These are phyloP conservation scores for Helicoverpa zea DNA, from an alignment of 1,140 invertebrate genomes.

Conservation along the genomic window DNA sequence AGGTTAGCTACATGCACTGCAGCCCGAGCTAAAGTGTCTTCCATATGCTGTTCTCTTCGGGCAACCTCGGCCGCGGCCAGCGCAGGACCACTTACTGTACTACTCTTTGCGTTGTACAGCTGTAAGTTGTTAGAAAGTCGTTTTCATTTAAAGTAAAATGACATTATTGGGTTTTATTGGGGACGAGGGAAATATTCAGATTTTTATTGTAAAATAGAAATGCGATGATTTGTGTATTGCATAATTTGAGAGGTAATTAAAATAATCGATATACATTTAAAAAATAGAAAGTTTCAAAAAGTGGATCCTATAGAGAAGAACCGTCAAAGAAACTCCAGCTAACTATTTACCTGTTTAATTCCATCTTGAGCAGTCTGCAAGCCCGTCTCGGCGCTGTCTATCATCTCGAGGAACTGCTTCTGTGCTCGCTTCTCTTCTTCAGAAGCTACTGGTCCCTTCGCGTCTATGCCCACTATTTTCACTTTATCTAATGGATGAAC, in stretches of 20 bases:
- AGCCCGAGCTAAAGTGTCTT: slow-evolving; percentile 51
- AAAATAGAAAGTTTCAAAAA: too few species aligned
- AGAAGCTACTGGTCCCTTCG: neutral
- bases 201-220: too few species aligned
- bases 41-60: slow-evolving; percentile 47
- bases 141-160: too few species aligned
- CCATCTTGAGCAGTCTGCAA: slow-evolving; percentile 51
- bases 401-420: slow-evolving; percentile 46
- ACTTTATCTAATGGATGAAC: neutral
- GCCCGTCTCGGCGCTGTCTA: slow-evolving; percentile 47
- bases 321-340: too few species aligned
- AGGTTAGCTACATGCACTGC: slow-evolving; percentile 51
- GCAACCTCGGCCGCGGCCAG: slow-evolving; percentile 32
- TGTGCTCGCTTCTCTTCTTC: slow-evolving; percentile 47
- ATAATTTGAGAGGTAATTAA: too few species aligned
- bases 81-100: neutral
- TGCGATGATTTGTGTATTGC: too few species aligned
- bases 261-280: too few species aligned
- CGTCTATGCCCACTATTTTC: neutral
- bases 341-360: too few species aligned
- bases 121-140: neutral
- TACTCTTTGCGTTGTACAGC: slow-evolving; percentile 23
- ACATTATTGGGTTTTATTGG: too few species aligned
- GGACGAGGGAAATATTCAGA: too few species aligned
- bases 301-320: too few species aligned